These are phyloP conservation scores for Macroramphosus scolopax DNA, from an alignment of 2,797 vertebrate species.

Conservation along the genomic window DNA sequence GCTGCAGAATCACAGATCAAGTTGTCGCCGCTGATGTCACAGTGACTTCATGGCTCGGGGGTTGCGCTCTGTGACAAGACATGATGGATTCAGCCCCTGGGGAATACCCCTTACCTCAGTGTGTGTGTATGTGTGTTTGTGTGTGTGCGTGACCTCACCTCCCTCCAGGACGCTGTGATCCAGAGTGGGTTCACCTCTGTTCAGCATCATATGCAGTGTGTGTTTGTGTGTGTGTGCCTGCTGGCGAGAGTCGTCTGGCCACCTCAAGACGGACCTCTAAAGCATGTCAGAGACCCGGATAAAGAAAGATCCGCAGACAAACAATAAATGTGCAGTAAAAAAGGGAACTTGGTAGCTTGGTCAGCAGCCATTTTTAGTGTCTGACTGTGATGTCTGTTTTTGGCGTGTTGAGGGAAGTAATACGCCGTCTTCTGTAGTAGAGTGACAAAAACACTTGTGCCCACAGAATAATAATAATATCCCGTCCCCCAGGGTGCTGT, in stretches of 20 bases:
- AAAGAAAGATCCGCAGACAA: conserved; percentile 43
- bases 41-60: conserved; percentile 38
- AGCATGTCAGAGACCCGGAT: conserved; percentile 46
- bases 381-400: conserved; percentile 38
- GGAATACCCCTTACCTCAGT: conserved; percentile 33
- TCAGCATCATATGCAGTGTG: conserved; percentile 8
- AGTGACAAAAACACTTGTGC: conserved; percentile 57
- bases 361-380: conserved; percentile 41
- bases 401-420: conserved; percentile 36
- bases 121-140: conserved; percentile 17
- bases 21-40: conserved; percentile 45
- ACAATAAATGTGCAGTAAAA: too few species aligned
- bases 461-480: conserved; percentile 65
- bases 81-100: conserved; percentile 50
- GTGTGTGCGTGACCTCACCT: conserved; percentile 6
- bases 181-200: conserved; percentile 3
- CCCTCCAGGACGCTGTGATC: conserved; percentile 13
- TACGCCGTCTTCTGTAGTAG: conserved; percentile 37
- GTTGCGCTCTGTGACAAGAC: conserved; percentile 45
- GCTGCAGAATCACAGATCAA: conserved; percentile 45
- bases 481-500: conserved; percentile 43
- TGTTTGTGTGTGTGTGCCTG: neutral
- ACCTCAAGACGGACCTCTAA: conserved; percentile 41
- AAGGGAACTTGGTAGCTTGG: conserved; percentile 33
- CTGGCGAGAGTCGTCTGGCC: conserved; percentile 25